Base-by-base conservation (phyloP, 2,113 vertebrate genomes). In the Delphinus delphis region DNA sequence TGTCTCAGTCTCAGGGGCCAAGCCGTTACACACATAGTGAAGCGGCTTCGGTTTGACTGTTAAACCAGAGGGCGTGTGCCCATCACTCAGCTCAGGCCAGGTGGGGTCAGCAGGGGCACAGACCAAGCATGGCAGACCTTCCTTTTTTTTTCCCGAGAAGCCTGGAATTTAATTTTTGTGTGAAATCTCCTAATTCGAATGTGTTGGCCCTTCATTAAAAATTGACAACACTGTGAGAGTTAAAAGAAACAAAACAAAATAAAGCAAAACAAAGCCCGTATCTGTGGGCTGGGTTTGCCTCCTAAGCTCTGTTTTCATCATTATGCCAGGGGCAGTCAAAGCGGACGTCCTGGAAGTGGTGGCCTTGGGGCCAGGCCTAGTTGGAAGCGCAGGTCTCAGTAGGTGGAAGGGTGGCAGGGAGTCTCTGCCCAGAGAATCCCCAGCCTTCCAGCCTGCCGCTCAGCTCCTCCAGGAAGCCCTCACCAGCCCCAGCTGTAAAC, bases 401-500 rank as follows among this genome's bases (percentile, higher is more conserved):
- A 38, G 28, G 38, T 28, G 17, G 28, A 68, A 33, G n/a, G 20
- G 8, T 62, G 10, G 21, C 4, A 8, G n/a, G 41, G 53, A 33
- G 26, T 31, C 17, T 70, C 8, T 53, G 36, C 82, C 41, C 67
- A 67, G 50, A 28, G 10, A 80, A 13, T 41, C 18, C 60, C 68
- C 28, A 88, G 31, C 18, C 62, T 65, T 74, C 73, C 25, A 79
- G 55, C 31, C n/a, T 84, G 60, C 8, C 25, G 23, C 53, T 41
- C 58, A 60, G 73, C 62, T 44, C 62, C 90, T 94, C 82, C 63
- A 18, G 80, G 92, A 79, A 81, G 63, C 50, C 50, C 38, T 89
- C 65, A 47, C 14, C 63, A 89, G 74, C 68, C 53, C 31, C 88
- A 58, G 33, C n/a, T 38, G n/a, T 95, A 97, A 88, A 98, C 88